Conservation (phyloP, 2,113 vertebrate species). For the Podocnemis expansa region DNA sequence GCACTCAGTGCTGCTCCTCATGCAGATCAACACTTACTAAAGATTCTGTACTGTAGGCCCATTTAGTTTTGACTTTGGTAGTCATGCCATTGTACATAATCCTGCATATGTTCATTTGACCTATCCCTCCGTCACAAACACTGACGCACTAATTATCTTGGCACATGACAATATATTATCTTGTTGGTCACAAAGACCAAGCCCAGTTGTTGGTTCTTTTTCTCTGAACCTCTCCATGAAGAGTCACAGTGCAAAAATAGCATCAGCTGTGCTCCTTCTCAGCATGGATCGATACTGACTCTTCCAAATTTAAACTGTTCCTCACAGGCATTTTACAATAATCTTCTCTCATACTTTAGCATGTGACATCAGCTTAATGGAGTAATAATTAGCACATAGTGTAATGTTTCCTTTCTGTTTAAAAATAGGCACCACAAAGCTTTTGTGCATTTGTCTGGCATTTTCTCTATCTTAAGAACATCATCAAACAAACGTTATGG, state of each 20-base stretch:
- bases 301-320: no score
- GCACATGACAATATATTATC: neutral
- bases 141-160: neutral
- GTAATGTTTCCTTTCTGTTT: neutral
- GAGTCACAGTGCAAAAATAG: neutral
- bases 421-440: no score
- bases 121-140: neutral
- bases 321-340: neutral
- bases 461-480: no score
- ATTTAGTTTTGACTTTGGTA: neutral
- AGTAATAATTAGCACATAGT: neutral
- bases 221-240: neutral
- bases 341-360: neutral
- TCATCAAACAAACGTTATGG: no score
- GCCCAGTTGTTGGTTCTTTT: neutral
- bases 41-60: neutral
- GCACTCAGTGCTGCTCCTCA: neutral
- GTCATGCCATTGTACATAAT: neutral
- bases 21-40: neutral
- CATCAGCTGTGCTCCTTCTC: neutral
- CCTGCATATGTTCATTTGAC: neutral
- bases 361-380: neutral
- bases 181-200: neutral
- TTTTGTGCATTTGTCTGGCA: no score
- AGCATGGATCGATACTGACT: neutral